phyloP scores from a whole-genome alignment of 2,888 invertebrate species.

The Ophion costatus region DNA sequence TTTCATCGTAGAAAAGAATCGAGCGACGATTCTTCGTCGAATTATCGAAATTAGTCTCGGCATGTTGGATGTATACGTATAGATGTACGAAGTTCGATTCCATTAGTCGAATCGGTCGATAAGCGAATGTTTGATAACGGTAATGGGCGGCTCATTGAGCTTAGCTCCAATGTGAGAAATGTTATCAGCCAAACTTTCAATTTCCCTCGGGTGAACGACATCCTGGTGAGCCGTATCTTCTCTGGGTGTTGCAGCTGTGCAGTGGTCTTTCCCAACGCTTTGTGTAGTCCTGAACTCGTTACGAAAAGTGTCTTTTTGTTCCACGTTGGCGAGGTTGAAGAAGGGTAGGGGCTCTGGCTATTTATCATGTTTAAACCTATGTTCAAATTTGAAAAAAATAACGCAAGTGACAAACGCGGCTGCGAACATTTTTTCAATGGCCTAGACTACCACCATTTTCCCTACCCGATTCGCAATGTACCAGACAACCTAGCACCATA shows the following conservation, averaged over 20 bases:
- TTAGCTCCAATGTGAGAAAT: conserved; percentile 40
- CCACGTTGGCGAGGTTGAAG: too few relatives aligned
- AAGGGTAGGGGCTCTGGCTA: too few relatives aligned
- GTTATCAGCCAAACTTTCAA: conserved; percentile 7
- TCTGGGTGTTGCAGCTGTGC: too few relatives aligned
- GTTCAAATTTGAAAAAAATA: too few relatives aligned
- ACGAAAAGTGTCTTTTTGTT: neutral
- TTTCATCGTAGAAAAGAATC: conserved; percentile 5
- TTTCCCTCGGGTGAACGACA: neutral
- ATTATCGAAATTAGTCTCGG: conserved; percentile 48
- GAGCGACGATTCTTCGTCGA: conserved; percentile 55
- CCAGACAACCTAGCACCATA: too few relatives aligned
- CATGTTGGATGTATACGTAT: neutral
- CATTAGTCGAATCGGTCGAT: conserved; percentile 29
- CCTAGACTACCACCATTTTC: too few relatives aligned
- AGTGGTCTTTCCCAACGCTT: neutral
- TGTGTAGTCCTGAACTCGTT: neutral
- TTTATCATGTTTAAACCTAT: too few relatives aligned
- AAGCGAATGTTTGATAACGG: conserved; percentile 39
- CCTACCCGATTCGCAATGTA: too few relatives aligned
- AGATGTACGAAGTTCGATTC: neutral
- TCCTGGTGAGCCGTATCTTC: neutral
- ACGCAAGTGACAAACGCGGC: too few relatives aligned
- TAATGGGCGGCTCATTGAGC: conserved; percentile 59
- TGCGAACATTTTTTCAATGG: too few relatives aligned